Percentiles rank a stretch among this genome's conserved stretches.
phyloP scores from a whole-genome alignment of 2,888 invertebrate genomes.

The Rhabditoides inermis region DNA sequence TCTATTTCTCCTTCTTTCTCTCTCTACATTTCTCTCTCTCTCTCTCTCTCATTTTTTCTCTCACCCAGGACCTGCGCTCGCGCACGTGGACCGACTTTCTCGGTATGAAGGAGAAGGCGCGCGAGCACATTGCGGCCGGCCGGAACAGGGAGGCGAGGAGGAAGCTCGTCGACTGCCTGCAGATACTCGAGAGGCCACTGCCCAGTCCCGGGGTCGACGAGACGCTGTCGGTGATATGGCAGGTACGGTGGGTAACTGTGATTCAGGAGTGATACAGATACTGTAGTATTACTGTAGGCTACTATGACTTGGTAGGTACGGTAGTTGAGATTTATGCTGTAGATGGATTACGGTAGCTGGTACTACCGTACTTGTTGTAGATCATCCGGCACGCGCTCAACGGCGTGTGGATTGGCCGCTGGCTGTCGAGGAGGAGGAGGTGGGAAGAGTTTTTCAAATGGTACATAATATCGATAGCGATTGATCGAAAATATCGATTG shows the following conservation, averaged over 20 bases:
- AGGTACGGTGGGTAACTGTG: slow-evolving; percentile 8
- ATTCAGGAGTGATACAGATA: too few species aligned
- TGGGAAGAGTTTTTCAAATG: too few species aligned
- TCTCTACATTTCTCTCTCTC: too few species aligned
- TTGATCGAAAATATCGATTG: too few species aligned
- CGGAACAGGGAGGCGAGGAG: slow-evolving; percentile 46
- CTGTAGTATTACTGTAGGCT: too few species aligned
- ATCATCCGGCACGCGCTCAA: slow-evolving; percentile 44
- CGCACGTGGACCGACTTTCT: slow-evolving; percentile 38
- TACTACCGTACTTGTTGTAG: too few species aligned
- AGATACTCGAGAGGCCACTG: slow-evolving; percentile 42
- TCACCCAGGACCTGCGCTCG: slow-evolving; percentile 29
- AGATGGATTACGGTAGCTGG: too few species aligned
- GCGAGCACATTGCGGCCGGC: slow-evolving; percentile 23
- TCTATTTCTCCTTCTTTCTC: too few species aligned
- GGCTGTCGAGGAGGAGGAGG: slow-evolving; percentile 18
- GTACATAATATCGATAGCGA: too few species aligned
- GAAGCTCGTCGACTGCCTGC: slow-evolving; percentile 40
- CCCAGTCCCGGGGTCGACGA: slow-evolving; percentile 42
- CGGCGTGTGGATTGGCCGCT: slow-evolving; percentile 47
- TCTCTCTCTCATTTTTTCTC: too few species aligned
- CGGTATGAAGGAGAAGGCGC: slow-evolving; percentile 29
- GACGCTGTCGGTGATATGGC: slow-evolving; percentile 32
- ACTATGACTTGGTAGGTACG: slow-evolving; percentile 29
- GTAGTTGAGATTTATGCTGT: slow-evolving; percentile 12